Evolutionary conservation across 2,888 invertebrate species (phyloP).

Genomic region (Lacanobia wlatinum): DNA sequence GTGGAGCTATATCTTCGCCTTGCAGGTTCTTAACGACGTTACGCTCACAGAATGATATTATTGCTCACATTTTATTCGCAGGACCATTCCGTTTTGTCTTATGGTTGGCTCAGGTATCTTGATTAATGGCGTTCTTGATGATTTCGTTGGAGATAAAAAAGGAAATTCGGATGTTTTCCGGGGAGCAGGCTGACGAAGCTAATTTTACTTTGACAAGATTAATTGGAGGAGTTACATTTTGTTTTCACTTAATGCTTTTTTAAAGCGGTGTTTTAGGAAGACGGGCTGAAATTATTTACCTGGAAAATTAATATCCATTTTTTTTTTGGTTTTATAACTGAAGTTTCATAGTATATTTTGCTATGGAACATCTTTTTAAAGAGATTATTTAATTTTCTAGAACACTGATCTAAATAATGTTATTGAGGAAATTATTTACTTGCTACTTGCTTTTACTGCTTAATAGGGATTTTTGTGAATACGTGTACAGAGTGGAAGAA

Average conservation of each 20-base stretch:
- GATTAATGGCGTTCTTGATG: constrained; percentile 60
- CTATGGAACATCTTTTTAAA: not conserved
- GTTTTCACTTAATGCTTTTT: constrained; percentile 24
- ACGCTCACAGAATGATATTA: constrained; percentile 75
- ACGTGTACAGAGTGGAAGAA: not conserved
- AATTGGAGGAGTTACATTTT: constrained; percentile 46
- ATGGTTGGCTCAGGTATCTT: constrained; percentile 54
- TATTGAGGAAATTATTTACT: too few species aligned
- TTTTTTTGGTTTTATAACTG: not conserved
- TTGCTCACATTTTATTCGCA: constrained; percentile 72
- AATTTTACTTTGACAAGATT: constrained; percentile 62
- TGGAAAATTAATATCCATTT: not conserved
- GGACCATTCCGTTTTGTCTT: constrained; percentile 53
- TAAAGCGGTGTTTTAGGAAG: not conserved
- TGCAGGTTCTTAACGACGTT: constrained; percentile 72
- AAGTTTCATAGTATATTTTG: too few species aligned
- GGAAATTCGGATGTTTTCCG: constrained; percentile 42
- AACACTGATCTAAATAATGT: not conserved
- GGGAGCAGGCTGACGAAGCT: constrained; percentile 40
- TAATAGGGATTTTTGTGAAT: too few species aligned
- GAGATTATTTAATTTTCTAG: not conserved
- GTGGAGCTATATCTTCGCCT: constrained; percentile 73
- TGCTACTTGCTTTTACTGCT: too few species aligned
- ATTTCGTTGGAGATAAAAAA: constrained; percentile 54
- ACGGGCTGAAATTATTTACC: not conserved